These are phyloP conservation scores for Meloe dianella DNA, from an alignment of 2,888 invertebrate genomes.

Conservation along the genomic window DNA sequence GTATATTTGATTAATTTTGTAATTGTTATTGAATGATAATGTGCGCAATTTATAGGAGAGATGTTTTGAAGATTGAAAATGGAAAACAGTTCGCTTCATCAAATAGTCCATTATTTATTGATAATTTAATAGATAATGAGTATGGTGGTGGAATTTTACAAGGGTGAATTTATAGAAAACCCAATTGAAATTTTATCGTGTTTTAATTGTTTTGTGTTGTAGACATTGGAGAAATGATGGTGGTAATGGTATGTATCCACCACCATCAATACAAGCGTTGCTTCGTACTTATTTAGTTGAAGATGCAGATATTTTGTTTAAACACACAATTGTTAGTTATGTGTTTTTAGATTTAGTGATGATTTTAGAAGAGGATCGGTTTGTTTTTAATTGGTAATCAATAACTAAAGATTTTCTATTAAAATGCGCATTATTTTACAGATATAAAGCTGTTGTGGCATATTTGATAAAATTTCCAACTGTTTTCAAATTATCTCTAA, in stretches of 20 bases:
- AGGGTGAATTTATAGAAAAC: constrained; percentile 51
- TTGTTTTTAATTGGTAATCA: constrained; percentile 9
- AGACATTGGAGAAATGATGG: constrained; percentile 73
- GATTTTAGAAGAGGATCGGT: constrained; percentile 66
- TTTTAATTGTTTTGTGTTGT: neutral
- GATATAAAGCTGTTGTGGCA: constrained; percentile 68
- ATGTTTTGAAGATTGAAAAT: constrained; percentile 55
- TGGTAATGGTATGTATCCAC: constrained; percentile 77
- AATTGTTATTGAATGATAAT: neutral
- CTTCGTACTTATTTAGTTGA: constrained; percentile 77
- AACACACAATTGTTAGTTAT: constrained; percentile 82
- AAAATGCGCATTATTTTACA: constrained; percentile 51
- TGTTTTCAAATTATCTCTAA: constrained; percentile 76
- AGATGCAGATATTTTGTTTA: constrained; percentile 69
- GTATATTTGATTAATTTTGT: constrained; percentile 28
- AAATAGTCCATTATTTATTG: constrained; percentile 70
- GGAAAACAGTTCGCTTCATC: constrained; percentile 40
- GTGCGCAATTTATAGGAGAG: constrained; percentile 57
- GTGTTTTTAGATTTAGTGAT: constrained; percentile 81
- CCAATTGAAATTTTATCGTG: neutral
- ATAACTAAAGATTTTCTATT: constrained; percentile 11
- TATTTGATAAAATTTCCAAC: constrained; percentile 81
- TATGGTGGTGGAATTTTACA: constrained; percentile 65
- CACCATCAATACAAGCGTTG: constrained; percentile 79
- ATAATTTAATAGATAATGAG: constrained; percentile 69